These are phyloP conservation scores for Dendroctonus ponderosae DNA, from an alignment of 1,140 invertebrate species.

Conservation along the genomic window DNA sequence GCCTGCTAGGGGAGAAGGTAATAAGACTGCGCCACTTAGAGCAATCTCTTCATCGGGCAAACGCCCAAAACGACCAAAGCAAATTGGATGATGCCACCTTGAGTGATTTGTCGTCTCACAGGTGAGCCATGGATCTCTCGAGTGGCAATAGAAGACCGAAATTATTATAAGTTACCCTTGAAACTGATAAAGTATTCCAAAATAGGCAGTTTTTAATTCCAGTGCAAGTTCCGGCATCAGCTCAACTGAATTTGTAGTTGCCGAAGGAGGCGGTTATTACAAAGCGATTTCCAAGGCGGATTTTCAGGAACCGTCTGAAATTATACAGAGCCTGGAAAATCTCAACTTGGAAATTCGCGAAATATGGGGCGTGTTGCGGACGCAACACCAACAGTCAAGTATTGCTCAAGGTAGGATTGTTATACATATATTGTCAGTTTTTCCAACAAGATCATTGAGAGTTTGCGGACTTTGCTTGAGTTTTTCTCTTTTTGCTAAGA, in stretches of 20 bases:
- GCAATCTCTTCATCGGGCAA: slow-evolving; percentile 66
- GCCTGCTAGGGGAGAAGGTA: slow-evolving; percentile 74
- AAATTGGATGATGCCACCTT: slow-evolving; percentile 56
- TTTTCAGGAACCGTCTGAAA: slow-evolving; percentile 64
- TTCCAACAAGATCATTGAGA: background rate
- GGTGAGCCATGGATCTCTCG: slow-evolving; percentile 3
- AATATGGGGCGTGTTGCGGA: slow-evolving; percentile 67
- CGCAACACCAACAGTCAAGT: slow-evolving; percentile 57
- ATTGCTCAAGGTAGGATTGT: slow-evolving; percentile 52
- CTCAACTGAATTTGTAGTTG: slow-evolving; percentile 64
- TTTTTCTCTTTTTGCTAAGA: background rate
- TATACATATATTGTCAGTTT: background rate
- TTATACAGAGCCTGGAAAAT: slow-evolving; percentile 68
- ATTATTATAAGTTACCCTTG: background rate
- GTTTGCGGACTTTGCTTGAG: slow-evolving; percentile 3
- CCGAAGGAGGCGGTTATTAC: slow-evolving; percentile 46
- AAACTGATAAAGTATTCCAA: background rate
- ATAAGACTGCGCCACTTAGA: slow-evolving; percentile 74
- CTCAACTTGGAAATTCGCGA: slow-evolving; percentile 70
- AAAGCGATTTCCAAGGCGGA: slow-evolving; percentile 14
- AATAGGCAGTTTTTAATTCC: slow-evolving; percentile 6
- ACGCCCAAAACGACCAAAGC: slow-evolving; percentile 50
- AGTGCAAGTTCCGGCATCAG: slow-evolving; percentile 67
- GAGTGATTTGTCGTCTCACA: slow-evolving; percentile 66
- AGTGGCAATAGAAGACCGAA: background rate